A percentile compares a stretch with the other conserved stretches of the same genome.
Conservation (phyloP, 2,888 invertebrate genomes). For the Rutpela maculata region DNA sequence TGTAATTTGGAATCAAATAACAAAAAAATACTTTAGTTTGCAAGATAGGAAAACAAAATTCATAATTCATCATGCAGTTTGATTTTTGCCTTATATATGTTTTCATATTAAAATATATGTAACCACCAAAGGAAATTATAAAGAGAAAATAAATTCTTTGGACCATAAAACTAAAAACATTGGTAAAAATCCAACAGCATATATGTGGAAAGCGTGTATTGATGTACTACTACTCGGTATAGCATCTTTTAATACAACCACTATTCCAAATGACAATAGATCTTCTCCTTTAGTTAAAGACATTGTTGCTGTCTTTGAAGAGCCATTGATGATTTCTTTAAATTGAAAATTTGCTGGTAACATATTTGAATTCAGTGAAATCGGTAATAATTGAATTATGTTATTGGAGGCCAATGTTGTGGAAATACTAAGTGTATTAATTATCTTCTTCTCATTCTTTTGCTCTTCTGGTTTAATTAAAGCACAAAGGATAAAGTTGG, state of each 20-base stretch:
- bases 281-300: not conserved
- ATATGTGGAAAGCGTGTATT: constrained; percentile 5
- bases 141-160: not conserved
- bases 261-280: constrained; percentile 2
- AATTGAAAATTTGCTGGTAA: not conserved
- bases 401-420: not conserved
- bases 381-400: not conserved
- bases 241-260: not conserved
- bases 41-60: no score
- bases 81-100: no score
- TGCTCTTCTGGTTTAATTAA: not conserved
- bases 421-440: not conserved
- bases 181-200: not conserved
- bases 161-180: not conserved
- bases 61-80: no score
- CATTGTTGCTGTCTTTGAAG: not conserved
- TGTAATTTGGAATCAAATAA: no score
- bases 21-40: no score
- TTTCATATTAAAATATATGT: no score
- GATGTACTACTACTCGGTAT: not conserved
- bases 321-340: not conserved
- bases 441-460: not conserved
- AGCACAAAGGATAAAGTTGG: not conserved
- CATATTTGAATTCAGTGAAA: not conserved
- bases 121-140: no score